phyloP scores from a whole-genome alignment of 1,140 invertebrate species.

The Drosophila lini region DNA sequence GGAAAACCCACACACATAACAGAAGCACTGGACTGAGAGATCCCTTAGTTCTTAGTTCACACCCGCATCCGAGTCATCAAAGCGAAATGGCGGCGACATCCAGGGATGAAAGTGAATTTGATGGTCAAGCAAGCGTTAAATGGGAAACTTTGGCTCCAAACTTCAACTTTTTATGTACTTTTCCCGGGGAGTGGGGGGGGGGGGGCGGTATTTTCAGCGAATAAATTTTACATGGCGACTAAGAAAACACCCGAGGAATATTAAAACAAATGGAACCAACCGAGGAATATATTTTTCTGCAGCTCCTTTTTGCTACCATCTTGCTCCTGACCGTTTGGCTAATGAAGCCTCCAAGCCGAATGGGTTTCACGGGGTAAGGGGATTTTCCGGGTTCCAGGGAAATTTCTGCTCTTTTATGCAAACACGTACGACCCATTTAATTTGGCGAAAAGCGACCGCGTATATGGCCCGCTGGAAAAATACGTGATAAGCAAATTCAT shows the following conservation, averaged over 20 bases:
- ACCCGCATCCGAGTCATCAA: slow-evolving; percentile 54
- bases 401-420: slow-evolving; percentile 59
- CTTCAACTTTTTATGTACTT: slow-evolving; percentile 47
- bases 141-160: slow-evolving; percentile 58
- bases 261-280: slow-evolving; percentile 60
- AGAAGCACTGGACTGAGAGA: slow-evolving; percentile 7
- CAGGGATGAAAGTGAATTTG: slow-evolving; percentile 68
- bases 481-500: slow-evolving; percentile 80
- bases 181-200: neutral
- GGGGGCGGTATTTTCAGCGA: slow-evolving; percentile 26
- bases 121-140: slow-evolving; percentile 66
- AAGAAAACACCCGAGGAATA: slow-evolving; percentile 69
- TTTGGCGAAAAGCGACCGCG: slow-evolving; percentile 68
- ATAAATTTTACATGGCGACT: slow-evolving; percentile 68
- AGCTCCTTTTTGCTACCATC: slow-evolving; percentile 6
- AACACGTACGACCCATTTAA: slow-evolving; percentile 77
- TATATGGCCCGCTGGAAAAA: slow-evolving; percentile 69
- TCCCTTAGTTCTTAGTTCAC: slow-evolving; percentile 25
- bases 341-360: slow-evolving; percentile 34
- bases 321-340: slow-evolving; percentile 44
- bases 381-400: slow-evolving; percentile 16
- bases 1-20: neutral
- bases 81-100: slow-evolving; percentile 49
- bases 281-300: slow-evolving; percentile 24
- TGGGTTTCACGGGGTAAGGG: neutral